Conservation (phyloP, 2,113 vertebrate species). For the Gyps fulvus region DNA sequence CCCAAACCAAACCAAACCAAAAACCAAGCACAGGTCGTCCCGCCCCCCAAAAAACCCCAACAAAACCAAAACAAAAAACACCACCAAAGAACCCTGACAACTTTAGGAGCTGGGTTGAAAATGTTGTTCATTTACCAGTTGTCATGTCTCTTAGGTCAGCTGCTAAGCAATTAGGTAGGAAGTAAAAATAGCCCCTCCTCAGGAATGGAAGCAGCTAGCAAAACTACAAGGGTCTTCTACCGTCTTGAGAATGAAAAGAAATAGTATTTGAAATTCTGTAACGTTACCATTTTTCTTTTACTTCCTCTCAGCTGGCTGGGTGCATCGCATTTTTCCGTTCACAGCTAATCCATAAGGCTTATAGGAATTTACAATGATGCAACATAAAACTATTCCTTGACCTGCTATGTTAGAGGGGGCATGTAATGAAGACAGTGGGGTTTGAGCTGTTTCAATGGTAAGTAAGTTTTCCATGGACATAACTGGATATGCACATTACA, state of each 20-base stretch:
- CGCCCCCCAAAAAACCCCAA: too few relatives aligned
- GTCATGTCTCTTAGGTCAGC: not conserved
- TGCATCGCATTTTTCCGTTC: not conserved
- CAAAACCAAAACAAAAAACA: not conserved
- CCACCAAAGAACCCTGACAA: not conserved
- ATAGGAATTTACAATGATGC: not conserved
- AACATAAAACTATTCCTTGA: not conserved
- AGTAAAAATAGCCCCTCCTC: not conserved
- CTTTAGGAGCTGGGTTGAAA: not conserved
- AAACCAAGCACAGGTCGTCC: not conserved
- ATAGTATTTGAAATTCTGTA: not conserved
- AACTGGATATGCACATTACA: not conserved
- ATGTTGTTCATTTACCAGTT: not conserved
- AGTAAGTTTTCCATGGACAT: rapidly evolving
- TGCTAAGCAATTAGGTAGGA: not conserved
- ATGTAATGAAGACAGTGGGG: not conserved
- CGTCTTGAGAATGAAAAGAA: not conserved
- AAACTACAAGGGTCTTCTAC: not conserved
- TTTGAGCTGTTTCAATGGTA: not conserved
- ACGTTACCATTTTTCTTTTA: not conserved
- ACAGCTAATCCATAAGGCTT: not conserved
- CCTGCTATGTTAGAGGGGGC: not conserved
- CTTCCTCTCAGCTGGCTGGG: not conserved
- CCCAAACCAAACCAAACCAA: not conserved
- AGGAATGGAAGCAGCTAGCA: not conserved